These are phyloP conservation scores for Tragelaphus buxtoni DNA, from an alignment of 2,113 vertebrate species.

Conservation along the genomic window DNA sequence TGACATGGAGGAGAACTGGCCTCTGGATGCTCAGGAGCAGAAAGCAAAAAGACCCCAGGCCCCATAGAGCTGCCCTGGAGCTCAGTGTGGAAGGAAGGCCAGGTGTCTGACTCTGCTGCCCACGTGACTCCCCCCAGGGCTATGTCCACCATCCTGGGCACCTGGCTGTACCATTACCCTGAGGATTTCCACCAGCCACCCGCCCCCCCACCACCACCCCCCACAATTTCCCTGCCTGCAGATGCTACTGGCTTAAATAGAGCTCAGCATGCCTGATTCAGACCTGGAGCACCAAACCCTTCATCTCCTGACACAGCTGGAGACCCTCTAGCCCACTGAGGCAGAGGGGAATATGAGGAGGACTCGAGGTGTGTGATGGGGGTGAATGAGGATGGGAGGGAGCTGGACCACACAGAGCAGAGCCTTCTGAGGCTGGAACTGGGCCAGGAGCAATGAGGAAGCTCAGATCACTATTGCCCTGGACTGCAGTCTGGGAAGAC, in stretches of 20 bases:
- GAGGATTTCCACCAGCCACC: conserved; percentile 89
- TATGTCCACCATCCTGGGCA: conserved; percentile 89
- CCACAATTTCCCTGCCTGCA: conserved; percentile 86
- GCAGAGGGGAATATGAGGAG: conserved; percentile 79
- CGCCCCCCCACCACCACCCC: not conserved
- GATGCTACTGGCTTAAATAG: conserved; percentile 89
- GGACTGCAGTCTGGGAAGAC: not conserved
- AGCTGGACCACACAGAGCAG: not conserved
- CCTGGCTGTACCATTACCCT: conserved; percentile 89
- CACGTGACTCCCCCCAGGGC: conserved; percentile 75
- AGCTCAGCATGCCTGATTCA: conserved; percentile 85
- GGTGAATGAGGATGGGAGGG: accelerated
- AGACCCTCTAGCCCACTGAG: conserved; percentile 80
- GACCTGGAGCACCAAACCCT: conserved; percentile 85
- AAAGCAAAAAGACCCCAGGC: too few species aligned
- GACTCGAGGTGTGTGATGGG: not conserved
- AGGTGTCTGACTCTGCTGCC: not conserved
- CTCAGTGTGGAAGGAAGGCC: not conserved
- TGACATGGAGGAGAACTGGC: not conserved
- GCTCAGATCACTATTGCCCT: not conserved
- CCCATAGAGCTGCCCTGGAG: not conserved
- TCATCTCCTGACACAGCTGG: not conserved
- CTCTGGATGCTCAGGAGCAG: not conserved
- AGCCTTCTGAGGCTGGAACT: not conserved
- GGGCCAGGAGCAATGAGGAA: not conserved